Conservation (phyloP, 1,140 invertebrate genomes). For the Ectropis grisescens region DNA sequence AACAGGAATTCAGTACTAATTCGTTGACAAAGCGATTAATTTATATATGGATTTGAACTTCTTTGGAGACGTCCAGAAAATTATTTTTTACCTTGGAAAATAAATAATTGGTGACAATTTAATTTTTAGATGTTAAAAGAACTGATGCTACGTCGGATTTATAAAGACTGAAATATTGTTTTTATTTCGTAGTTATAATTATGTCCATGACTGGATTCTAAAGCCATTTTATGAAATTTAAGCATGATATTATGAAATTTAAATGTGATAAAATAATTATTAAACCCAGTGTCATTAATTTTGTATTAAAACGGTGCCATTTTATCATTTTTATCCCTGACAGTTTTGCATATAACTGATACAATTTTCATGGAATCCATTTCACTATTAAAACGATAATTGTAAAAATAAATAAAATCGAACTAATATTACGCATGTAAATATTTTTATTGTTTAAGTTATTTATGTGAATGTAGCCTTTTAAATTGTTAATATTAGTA, state of each 20-base stretch:
- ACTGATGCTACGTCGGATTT: constrained; percentile 29
- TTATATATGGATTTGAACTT: constrained; percentile 9
- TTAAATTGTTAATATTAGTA: constrained; percentile 58
- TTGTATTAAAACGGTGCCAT: constrained; percentile 31
- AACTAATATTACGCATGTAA: constrained; percentile 47
- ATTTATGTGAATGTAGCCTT: constrained; percentile 63
- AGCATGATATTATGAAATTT: constrained; percentile 33
- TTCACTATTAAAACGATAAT: not conserved
- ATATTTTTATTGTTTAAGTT: constrained; percentile 59
- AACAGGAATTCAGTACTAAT: constrained; percentile 18
- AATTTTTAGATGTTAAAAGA: no score
- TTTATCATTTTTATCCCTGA: constrained; percentile 47
- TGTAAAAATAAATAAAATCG: constrained; percentile 6
- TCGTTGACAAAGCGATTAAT: no score
- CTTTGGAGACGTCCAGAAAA: no score
- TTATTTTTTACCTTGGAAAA: no score
- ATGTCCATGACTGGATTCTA: constrained; percentile 36
- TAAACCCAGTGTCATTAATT: constrained; percentile 26
- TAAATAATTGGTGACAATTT: no score
- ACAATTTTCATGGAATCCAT: no score
- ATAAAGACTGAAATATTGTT: constrained; percentile 48
- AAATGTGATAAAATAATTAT: constrained; percentile 56
- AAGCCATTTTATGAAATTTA: constrained; percentile 42
- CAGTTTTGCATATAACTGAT: constrained; percentile 15
- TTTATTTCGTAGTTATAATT: constrained; percentile 29